Conservation (phyloP, 2,888 invertebrate species). For the Eumerus sabulonum region DNA sequence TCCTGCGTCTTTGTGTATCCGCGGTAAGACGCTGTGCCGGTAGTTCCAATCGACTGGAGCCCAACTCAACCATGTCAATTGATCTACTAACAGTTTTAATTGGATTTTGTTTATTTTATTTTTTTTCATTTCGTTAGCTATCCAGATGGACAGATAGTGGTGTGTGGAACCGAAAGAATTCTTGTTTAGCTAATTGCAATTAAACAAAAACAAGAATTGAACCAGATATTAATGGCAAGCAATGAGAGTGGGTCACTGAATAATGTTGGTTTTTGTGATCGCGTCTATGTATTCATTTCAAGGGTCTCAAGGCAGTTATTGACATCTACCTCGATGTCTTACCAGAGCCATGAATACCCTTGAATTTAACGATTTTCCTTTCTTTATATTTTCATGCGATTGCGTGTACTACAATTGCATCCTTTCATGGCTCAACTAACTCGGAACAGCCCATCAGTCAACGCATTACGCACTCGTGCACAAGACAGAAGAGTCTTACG, state of each 20-base stretch:
- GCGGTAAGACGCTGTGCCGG: too few relatives aligned
- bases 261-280: background rate
- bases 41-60: constrained; percentile 54
- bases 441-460: constrained; percentile 5
- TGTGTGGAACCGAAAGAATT: constrained; percentile 27
- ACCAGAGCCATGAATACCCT: background rate
- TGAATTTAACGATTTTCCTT: background rate
- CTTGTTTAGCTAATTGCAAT: constrained; percentile 41
- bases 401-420: too few relatives aligned
- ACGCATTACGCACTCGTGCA: constrained; percentile 35
- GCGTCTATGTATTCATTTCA: constrained; percentile 33
- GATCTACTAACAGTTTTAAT: constrained; percentile 63
- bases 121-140: constrained; percentile 9
- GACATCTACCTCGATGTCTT: background rate
- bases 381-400: background rate
- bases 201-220: constrained; percentile 1
- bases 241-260: constrained; percentile 1
- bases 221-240: background rate
- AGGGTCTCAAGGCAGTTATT: constrained; percentile 28
- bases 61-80: constrained; percentile 63
- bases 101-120: constrained; percentile 49
- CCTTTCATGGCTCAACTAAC: constrained; percentile 1
- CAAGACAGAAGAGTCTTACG: constrained; percentile 3
- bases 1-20: background rate
- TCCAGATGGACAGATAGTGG: constrained; percentile 43